Evolutionary conservation across 2,888 invertebrate genomes (phyloP), one percentile per base, ranked within the genome.

Genomic region (Magallana nippona): DNA sequence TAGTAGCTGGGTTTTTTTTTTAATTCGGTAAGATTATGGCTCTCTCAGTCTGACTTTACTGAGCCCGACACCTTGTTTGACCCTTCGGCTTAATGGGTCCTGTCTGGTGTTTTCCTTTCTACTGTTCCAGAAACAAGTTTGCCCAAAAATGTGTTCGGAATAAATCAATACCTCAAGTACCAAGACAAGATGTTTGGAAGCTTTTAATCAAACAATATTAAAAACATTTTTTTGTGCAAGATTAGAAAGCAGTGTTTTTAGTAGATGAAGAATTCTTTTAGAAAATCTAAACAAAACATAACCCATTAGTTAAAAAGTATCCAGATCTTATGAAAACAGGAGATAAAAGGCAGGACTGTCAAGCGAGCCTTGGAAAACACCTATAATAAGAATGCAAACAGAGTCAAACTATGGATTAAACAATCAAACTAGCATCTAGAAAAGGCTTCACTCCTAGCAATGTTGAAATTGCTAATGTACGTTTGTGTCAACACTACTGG

Each of bases 401-500:
- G 15, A 71, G 71, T 71, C 71, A 71, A 71, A 71, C 71, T 71
- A 2, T 11, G 71, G 71, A 71, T 55, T 79, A 56, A 56, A 79
- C 57, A 79, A 79, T 79, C 57, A 27, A 56, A 22, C 27, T 22
- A 19, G 27, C 57, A 79, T 56, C 55, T 56, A 27, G 56, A 57
- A 79, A 78, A 79, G 56, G 17, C 79, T 22, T 22, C 22, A 79
- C 79, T 56, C 79, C 57, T n/a, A 56, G 27, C 57, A 22, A 57
- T 79, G 79, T 79, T 79, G 79, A 79, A 57, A 27, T 57, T 57
- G 57, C 56, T 79, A 79, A 79, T 79, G 79, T 57, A 79, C 27
- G 79, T 79, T 79, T 79, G 56, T 57, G 79, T 79, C 56, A 79
- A 79, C 79, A 71, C 13, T 27, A 32, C 27, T 71, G 71, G 10